phyloP scores from a whole-genome alignment of 2,888 invertebrate species.

The Griposia aprilina region DNA sequence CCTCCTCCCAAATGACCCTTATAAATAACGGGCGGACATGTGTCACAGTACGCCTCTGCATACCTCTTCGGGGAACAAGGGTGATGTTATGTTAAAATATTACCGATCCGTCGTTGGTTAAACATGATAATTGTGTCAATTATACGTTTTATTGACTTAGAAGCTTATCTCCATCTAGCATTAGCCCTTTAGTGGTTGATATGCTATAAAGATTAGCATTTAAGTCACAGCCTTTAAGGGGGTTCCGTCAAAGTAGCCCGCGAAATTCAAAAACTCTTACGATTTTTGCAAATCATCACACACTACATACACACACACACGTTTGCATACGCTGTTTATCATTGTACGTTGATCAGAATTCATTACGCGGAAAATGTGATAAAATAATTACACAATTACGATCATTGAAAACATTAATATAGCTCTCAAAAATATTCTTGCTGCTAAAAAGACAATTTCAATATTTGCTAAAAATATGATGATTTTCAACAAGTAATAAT shows the following conservation, averaged over 20 bases:
- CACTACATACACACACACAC: too few species aligned
- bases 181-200: conserved; percentile 5
- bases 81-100: conserved; percentile 15
- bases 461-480: background rate
- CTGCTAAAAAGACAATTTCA: background rate
- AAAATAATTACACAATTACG: background rate
- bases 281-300: background rate
- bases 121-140: conserved; percentile 23
- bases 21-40: background rate
- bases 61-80: background rate
- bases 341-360: background rate
- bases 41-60: background rate
- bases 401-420: background rate
- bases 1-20: background rate
- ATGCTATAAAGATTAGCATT: conserved; percentile 14
- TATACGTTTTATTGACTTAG: conserved; percentile 32
- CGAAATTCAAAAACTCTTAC: background rate
- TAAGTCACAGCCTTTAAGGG: background rate
- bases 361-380: background rate
- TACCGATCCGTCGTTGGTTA: too few species aligned
- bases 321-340: background rate
- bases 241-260: too few species aligned
- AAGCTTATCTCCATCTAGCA: conserved; percentile 20
- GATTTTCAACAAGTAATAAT: background rate
- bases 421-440: background rate